Conservation (phyloP, 2,888 invertebrate species). For the Sylvicola cinctus region DNA sequence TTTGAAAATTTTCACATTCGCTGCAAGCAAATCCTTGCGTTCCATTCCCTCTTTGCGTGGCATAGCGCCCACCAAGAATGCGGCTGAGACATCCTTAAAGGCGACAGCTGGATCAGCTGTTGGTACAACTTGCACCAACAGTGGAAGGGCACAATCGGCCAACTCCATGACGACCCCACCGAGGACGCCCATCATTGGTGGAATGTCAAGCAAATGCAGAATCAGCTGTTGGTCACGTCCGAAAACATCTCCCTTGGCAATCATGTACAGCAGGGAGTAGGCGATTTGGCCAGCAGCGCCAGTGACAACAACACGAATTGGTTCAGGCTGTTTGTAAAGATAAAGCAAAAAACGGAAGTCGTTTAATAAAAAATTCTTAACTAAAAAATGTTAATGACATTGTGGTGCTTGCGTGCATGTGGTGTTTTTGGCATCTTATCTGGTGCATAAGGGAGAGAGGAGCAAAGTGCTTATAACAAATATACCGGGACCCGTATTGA, state of each 20-base stretch:
- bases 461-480: too few relatives aligned
- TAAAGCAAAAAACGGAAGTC: too few relatives aligned
- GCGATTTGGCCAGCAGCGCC: slow-evolving; percentile 99
- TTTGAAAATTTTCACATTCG: slow-evolving; percentile 97
- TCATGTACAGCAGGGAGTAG: slow-evolving; percentile 84
- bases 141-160: slow-evolving; percentile 82
- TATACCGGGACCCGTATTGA: too few relatives aligned
- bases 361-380: too few relatives aligned
- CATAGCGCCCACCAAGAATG: slow-evolving; percentile 95
- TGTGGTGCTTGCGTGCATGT: too few relatives aligned
- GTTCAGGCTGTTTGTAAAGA: slow-evolving; percentile 39
- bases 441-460: too few relatives aligned
- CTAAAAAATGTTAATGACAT: too few relatives aligned
- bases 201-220: slow-evolving; percentile 84
- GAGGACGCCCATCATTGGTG: slow-evolving; percentile 90
- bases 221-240: slow-evolving; percentile 71
- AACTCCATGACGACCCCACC: slow-evolving; percentile 97
- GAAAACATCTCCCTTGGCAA: slow-evolving; percentile 91
- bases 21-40: slow-evolving; percentile 88
- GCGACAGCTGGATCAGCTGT: slow-evolving; percentile 76
- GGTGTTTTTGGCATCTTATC: too few relatives aligned
- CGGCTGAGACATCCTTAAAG: slow-evolving; percentile 91
- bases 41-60: slow-evolving; percentile 97
- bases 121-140: slow-evolving; percentile 64
- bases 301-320: slow-evolving; percentile 86